Base-by-base conservation (phyloP, 1,140 invertebrate species). In the Agraylea sexmaculata region DNA sequence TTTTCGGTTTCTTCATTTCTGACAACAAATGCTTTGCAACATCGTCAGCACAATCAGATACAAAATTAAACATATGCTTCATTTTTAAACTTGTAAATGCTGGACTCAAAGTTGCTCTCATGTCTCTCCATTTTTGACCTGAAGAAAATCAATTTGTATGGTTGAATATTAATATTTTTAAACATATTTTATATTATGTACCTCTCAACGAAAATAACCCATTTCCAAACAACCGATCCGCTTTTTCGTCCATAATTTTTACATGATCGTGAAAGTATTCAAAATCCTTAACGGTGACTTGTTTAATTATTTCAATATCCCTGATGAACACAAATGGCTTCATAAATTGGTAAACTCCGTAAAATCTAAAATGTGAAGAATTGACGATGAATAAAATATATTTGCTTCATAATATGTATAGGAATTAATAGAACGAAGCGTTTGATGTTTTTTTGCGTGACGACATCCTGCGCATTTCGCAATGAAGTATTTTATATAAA, bases 261-360 rank as follows among this genome's bases (percentile, higher is more conserved):
- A 53, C 42, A 44, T 73, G 66, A 46, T 77, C 66, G 1, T 57
- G 51, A 38, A 77, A 78, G 44, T 68, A 44, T 4, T 76, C 67
- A 40, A 78, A 78, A 42, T 74, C 66, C 47, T 73, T 75, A 0
- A 77, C 56, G 0, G 57, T 52, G 1, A 77, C 55, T 35, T 64
- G 55, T 43, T 66, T 73, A 4, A 76, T 63, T 3, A 73, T 16
- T 17, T 75, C 69, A 2, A 64, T 60, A 55, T 75, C 71, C 36
- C 60, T 58, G 0, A 77, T 21, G 20, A 75, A 42, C 2, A 75
- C 46, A 2, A 54, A 37, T 0, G 73, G 71, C 2, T 45, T 54
- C 0, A 52, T 45, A 21, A 72, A 58, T 27, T 70, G 62, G 31
- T 60, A 70, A 2, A 62, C 45, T 3, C 62, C 70, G 0, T 58